Evolutionary conservation across 1,140 invertebrate genomes (phyloP).

Genomic region (Mercenaria mercenaria): DNA sequence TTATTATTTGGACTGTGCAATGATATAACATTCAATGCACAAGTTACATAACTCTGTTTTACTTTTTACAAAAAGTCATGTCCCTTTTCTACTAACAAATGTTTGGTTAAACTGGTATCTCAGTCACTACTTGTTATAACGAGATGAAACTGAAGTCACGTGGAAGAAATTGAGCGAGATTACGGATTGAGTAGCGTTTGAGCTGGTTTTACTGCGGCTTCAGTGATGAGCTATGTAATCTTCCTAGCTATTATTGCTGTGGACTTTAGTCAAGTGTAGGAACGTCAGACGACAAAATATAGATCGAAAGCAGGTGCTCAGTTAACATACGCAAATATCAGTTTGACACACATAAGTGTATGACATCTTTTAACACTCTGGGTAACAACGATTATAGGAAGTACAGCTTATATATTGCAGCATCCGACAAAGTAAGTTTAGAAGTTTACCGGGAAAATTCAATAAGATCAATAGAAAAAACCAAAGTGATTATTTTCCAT

Average conservation of each 20-base stretch:
- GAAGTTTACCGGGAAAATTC: neutral
- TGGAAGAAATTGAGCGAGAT: conserved; percentile 6
- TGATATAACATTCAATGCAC: too few relatives aligned
- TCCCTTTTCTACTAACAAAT: too few relatives aligned
- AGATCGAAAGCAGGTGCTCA: conserved; percentile 88
- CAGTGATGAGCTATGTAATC: neutral
- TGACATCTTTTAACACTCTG: conserved; percentile 99
- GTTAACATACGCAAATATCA: conserved; percentile 99
- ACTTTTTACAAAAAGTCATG: too few relatives aligned
- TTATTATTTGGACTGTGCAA: too few relatives aligned
- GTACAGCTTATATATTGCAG: neutral
- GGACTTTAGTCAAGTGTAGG: too few relatives aligned
- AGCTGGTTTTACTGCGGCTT: neutral
- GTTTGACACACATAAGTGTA: conserved; percentile 97
- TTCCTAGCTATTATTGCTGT: neutral
- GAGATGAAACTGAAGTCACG: neutral
- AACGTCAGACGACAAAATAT: too few relatives aligned
- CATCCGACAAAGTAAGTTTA: neutral
- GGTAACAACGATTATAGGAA: conserved; percentile 84
- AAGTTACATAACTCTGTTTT: too few relatives aligned
- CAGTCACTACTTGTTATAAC: too few relatives aligned
- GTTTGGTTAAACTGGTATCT: too few relatives aligned
- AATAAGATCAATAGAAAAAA: neutral
- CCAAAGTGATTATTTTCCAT: neutral
- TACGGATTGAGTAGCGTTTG: neutral